A percentile compares a stretch with the other conserved stretches of the same genome.
phyloP scores from a whole-genome alignment of 2,888 invertebrate species.

The Syritta pipiens region DNA sequence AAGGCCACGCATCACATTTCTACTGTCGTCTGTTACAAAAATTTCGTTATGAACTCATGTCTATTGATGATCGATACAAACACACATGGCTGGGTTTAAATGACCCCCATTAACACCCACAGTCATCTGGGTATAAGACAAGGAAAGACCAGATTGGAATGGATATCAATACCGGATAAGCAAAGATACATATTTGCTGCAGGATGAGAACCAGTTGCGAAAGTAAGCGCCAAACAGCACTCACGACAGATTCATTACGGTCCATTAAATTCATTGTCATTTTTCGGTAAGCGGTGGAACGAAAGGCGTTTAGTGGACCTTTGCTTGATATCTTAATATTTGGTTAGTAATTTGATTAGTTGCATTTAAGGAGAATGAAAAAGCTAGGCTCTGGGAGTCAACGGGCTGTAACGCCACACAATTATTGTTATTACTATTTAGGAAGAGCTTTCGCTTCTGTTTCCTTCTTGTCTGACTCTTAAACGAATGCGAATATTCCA shows the following conservation, averaged over 20 bases:
- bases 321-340: constrained; percentile 1
- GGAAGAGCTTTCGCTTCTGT: too few species aligned
- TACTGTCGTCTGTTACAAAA: too few species aligned
- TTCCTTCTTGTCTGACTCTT: too few species aligned
- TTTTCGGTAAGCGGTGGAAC: not conserved
- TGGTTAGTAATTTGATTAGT: not conserved
- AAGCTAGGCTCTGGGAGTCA: too few species aligned
- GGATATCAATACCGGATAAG: constrained; percentile 15
- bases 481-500: too few species aligned
- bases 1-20: constrained; percentile 5
- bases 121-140: not conserved
- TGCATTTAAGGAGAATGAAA: too few species aligned
- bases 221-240: constrained; percentile 34
- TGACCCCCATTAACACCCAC: constrained; percentile 4
- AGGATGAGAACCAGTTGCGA: constrained; percentile 12
- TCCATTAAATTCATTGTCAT: constrained; percentile 45
- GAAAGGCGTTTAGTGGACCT: not conserved
- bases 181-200: not conserved
- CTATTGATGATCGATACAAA: too few species aligned
- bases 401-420: too few species aligned
- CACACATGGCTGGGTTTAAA: too few species aligned
- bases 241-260: constrained; percentile 37
- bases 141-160: constrained; percentile 3
- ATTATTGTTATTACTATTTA: too few species aligned
- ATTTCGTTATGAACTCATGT: too few species aligned